These are phyloP conservation scores for Choreutis nemorana DNA, from an alignment of 2,888 invertebrate genomes.

Conservation along the genomic window DNA sequence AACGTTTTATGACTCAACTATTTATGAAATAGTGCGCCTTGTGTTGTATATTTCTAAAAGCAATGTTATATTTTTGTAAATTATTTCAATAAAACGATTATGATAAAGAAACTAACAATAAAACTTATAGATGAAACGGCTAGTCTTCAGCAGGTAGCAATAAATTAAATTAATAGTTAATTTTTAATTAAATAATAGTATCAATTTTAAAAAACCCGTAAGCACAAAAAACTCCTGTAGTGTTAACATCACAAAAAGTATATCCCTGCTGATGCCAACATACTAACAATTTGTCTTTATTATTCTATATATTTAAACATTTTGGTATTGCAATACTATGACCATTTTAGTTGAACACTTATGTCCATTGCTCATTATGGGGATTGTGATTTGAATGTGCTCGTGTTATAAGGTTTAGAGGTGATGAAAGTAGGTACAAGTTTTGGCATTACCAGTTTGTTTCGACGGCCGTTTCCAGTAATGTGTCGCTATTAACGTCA, in stretches of 20 bases:
- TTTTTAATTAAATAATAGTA: too few relatives aligned
- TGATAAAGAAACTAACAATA: slow-evolving; percentile 21
- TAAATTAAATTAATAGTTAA: neutral
- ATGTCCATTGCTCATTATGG: too few relatives aligned
- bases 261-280: too few relatives aligned
- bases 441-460: too few relatives aligned
- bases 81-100: slow-evolving; percentile 34
- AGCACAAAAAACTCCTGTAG: neutral
- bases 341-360: too few relatives aligned
- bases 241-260: slow-evolving; percentile 1
- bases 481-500: slow-evolving; percentile 34
- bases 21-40: slow-evolving; percentile 35
- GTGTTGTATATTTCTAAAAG: slow-evolving; percentile 38
- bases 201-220: too few relatives aligned
- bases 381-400: too few relatives aligned
- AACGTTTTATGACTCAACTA: slow-evolving; percentile 32
- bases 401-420: too few relatives aligned
- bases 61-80: slow-evolving; percentile 56
- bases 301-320: too few relatives aligned
- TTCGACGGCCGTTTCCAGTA: slow-evolving; percentile 39
- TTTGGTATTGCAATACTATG: too few relatives aligned
- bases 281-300: too few relatives aligned
- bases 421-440: too few relatives aligned
- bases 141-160: slow-evolving; percentile 22
- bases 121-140: slow-evolving; percentile 25